phyloP scores from a whole-genome alignment of 2,888 invertebrate genomes.

The Parthenolecanium corni region DNA sequence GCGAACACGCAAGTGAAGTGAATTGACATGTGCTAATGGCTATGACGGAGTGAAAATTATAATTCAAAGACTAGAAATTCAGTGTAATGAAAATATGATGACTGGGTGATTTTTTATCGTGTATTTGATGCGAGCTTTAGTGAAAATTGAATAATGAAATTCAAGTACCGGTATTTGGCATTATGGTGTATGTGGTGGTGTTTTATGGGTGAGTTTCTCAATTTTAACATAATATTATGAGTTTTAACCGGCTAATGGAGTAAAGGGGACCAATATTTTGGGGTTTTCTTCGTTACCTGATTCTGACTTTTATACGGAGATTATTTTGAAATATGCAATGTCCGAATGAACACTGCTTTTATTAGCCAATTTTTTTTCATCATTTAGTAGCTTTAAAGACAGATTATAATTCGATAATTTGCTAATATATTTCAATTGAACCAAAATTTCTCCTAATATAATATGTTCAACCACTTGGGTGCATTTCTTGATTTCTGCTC shows the following conservation, averaged over 20 bases:
- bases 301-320: too few species aligned
- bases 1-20: neutral
- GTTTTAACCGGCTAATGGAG: neutral
- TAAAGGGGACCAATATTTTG: too few species aligned
- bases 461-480: too few species aligned
- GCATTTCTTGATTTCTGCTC: too few species aligned
- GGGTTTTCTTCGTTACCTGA: too few species aligned
- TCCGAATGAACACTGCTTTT: too few species aligned
- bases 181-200: neutral
- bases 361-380: too few species aligned
- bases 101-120: neutral
- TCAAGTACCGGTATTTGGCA: slow-evolving; percentile 3
- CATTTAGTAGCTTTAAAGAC: too few species aligned
- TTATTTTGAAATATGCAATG: too few species aligned
- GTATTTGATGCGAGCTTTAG: neutral
- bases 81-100: neutral
- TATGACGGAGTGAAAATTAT: neutral
- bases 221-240: neutral
- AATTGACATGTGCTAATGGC: neutral
- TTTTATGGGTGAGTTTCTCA: neutral
- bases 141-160: neutral
- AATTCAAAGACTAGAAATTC: neutral
- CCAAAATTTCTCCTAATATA: too few species aligned
- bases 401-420: too few species aligned
- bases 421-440: too few species aligned